A percentile compares a stretch with the other conserved stretches of the same genome.
Evolutionary conservation across 2,797 vertebrate species (phyloP).

Genomic region (Chaunax sp.): DNA sequence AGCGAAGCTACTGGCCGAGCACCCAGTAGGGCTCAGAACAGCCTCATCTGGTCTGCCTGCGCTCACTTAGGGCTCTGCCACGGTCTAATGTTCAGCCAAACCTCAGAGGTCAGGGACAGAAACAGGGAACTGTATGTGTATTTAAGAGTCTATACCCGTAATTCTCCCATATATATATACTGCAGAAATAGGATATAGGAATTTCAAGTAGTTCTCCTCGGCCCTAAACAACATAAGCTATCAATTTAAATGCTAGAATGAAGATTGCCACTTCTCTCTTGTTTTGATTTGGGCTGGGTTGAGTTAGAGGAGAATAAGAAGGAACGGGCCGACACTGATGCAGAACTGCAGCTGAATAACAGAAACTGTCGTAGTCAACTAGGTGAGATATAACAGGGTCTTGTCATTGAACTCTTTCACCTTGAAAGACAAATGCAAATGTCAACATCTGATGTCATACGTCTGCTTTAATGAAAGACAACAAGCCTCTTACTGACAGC

Average conservation of each 20-base stretch:
- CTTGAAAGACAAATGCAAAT: slow-evolving; percentile 1
- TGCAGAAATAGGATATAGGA: slow-evolving; percentile 46
- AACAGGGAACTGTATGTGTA: slow-evolving; percentile 40
- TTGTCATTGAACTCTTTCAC: slow-evolving; percentile 29
- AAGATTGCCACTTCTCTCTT: slow-evolving; percentile 19
- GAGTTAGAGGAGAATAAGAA: slow-evolving; percentile 23
- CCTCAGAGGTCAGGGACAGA: slow-evolving; percentile 72
- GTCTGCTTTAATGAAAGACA: slow-evolving; percentile 22
- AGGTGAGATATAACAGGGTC: slow-evolving; percentile 21
- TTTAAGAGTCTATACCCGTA: slow-evolving; percentile 21
- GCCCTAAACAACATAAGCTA: slow-evolving; percentile 38
- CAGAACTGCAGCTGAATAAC: slow-evolving; percentile 5
- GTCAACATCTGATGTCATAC: slow-evolving; percentile 10
- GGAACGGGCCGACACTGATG: background rate
- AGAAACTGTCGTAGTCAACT: slow-evolving; percentile 5
- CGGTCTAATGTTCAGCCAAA: slow-evolving; percentile 70
- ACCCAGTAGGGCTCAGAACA: slow-evolving; percentile 66
- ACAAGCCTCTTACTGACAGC: background rate
- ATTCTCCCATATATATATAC: slow-evolving; percentile 23
- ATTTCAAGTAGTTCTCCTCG: slow-evolving; percentile 45
- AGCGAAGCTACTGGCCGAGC: slow-evolving; percentile 64
- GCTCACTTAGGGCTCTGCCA: slow-evolving; percentile 64
- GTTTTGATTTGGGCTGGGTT: slow-evolving; percentile 15
- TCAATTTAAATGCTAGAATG: slow-evolving; percentile 39
- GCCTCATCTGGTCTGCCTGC: slow-evolving; percentile 75